Base-by-base conservation (phyloP, 2,113 vertebrate species). In the Grantiella picta region DNA sequence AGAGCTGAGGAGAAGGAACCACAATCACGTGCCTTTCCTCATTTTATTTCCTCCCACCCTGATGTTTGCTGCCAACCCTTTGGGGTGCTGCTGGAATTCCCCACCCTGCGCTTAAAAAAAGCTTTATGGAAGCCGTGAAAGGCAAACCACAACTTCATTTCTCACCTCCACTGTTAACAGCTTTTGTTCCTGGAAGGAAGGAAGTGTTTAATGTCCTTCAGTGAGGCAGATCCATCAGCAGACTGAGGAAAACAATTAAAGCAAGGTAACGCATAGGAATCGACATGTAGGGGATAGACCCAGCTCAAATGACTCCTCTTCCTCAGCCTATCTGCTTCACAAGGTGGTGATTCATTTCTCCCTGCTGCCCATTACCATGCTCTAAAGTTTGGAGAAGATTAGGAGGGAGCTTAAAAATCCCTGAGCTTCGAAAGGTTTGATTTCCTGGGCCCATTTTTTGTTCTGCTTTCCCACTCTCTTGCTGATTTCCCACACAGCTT, bases 201-300 rank as follows among this genome's bases (percentile, higher is more conserved):
- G 84, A 71, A 69, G 19, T 52, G n/a, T 79, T 92, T 71, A 35
- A 76, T 40, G 60, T 40, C 70, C 82, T 50, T 33, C 56, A 45
- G 23, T 3, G 69, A 82, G 72, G 81, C 64, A 78, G 38, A 78
- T 86, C 64, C 47, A 78, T 86, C 84, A 78, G 72, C 71, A 89
- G 52, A 20, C 27, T n/a, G 29, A 82, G 64, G 64, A 52, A 94
- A 95, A 89, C 90, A 86, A 83, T 95, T 93, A 93, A 91, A 91
- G 49, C 52, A 29, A 65, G 86, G 77, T 40, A 92, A 49, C 82
- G 66, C 1, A 1, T 13, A 61, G 86, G 87, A 95, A 95, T 90
- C 78, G 92, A 95, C 71, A 57, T 90, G 66, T 42, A 49, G 71
- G 89, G 84, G 81, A 82, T 24, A 86, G 72, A 73, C 73, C 42